Evolutionary conservation across 1,140 invertebrate species (phyloP).

Genomic region (Drosophila neocordata): DNA sequence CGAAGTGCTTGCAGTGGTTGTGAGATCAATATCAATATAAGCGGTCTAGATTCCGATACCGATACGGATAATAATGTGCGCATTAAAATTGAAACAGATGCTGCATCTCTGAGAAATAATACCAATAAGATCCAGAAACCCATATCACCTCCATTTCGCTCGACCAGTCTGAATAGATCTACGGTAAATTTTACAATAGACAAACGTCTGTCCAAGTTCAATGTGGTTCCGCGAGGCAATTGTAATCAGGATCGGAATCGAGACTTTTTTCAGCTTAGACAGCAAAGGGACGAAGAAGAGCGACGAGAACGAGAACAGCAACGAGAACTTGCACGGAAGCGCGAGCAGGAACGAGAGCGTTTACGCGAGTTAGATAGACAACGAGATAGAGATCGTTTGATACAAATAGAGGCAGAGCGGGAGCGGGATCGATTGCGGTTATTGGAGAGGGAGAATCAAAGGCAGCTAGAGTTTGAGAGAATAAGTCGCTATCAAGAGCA

Average conservation of each 20-base stretch:
- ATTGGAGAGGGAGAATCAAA: slow-evolving; percentile 30
- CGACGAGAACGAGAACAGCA: slow-evolving; percentile 26
- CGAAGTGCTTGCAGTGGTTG: slow-evolving; percentile 53
- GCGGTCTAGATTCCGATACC: slow-evolving; percentile 23
- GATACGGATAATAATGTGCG: slow-evolving; percentile 46
- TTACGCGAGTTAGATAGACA: slow-evolving; percentile 37
- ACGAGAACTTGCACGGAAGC: slow-evolving; percentile 16
- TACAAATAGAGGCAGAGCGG: slow-evolving; percentile 34
- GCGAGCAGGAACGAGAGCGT: slow-evolving; percentile 36
- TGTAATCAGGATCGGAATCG: slow-evolving; percentile 3
- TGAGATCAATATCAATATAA: slow-evolving; percentile 70
- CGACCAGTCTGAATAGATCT: background rate
- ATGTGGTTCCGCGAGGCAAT: slow-evolving; percentile 11
- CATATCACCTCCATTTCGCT: background rate
- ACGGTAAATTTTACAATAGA: slow-evolving; percentile 51
- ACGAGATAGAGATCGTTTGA: slow-evolving; percentile 36
- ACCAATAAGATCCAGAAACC: slow-evolving; percentile 19
- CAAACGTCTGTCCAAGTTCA: slow-evolving; percentile 65
- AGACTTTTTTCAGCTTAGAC: background rate
- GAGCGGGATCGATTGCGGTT: slow-evolving; percentile 28
- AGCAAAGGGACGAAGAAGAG: slow-evolving; percentile 14
- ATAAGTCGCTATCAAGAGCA: slow-evolving; percentile 26
- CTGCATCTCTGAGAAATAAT: slow-evolving; percentile 40
- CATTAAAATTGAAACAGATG: slow-evolving; percentile 63
- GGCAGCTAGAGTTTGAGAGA: slow-evolving; percentile 16